phyloP scores from a whole-genome alignment of 92 coral and sea anemone genomes.

The Meandrina meandrites region DNA sequence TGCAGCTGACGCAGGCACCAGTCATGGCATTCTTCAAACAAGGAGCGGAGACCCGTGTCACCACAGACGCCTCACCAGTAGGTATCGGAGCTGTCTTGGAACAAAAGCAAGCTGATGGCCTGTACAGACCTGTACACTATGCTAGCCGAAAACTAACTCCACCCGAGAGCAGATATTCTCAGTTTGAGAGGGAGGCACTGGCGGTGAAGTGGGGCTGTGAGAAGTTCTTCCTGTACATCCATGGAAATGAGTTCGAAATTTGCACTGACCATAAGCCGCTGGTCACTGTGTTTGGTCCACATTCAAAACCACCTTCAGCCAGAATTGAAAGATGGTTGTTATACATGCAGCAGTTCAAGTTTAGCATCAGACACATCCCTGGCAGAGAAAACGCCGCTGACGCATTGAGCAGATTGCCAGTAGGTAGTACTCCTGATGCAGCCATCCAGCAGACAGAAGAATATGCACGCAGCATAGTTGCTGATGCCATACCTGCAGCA shows the following conservation, averaged over 20 bases:
- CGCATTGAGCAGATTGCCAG: conserved; percentile 51
- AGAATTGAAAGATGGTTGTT: too few relatives aligned
- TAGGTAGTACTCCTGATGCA: conserved; percentile 20
- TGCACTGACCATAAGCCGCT: conserved; percentile 59
- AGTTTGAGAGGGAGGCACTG: conserved; percentile 68
- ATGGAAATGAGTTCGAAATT: conserved; percentile 22
- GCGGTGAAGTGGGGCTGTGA: conserved; percentile 64
- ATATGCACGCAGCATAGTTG: conserved; percentile 47
- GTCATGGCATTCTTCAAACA: conserved; percentile 66
- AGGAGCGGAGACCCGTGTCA: conserved; percentile 55
- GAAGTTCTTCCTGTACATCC: conserved; percentile 50
- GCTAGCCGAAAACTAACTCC: conserved; percentile 70
- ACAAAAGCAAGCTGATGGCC: conserved; percentile 41
- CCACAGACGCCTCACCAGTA: conserved; percentile 69
- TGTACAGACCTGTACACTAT: conserved; percentile 66
- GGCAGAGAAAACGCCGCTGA: conserved; percentile 3
- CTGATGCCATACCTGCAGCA: conserved; percentile 31
- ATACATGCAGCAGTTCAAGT: too few relatives aligned
- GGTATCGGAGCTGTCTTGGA: too few relatives aligned
- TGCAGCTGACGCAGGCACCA: conserved; percentile 48
- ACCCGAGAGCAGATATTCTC: conserved; percentile 66
- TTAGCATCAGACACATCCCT: too few relatives aligned
- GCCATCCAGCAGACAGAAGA: conserved; percentile 37
- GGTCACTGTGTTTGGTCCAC: conserved; percentile 36
- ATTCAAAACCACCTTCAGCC: conserved; percentile 44